A percentile compares a stretch with the other conserved stretches of the same genome.
Evolutionary conservation across 1,140 invertebrate species (phyloP).

Genomic region (Arctopsyche grandis): DNA sequence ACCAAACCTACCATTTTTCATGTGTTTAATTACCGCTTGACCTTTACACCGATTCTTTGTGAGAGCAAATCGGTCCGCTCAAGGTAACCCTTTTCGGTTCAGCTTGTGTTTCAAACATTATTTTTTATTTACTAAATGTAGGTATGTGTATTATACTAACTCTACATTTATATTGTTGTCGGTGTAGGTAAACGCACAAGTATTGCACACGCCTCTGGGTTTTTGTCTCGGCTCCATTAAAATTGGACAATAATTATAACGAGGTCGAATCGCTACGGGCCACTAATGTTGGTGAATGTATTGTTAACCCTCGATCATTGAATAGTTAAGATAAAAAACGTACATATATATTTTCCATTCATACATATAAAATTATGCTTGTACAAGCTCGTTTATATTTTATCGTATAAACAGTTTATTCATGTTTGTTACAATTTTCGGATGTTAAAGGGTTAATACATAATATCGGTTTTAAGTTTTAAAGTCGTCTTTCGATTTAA

Average conservation of each 20-base stretch:
- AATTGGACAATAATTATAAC: slow-evolving; percentile 18
- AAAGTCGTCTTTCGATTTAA: too few species aligned
- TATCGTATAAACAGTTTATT: too few species aligned
- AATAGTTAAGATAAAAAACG: too few species aligned
- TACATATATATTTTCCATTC: too few species aligned
- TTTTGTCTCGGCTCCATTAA: neutral
- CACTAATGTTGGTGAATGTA: neutral
- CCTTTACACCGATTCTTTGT: slow-evolving; percentile 18
- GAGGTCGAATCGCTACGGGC: neutral
- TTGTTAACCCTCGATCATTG: neutral
- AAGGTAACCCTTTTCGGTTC: slow-evolving; percentile 9
- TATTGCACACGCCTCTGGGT: neutral
- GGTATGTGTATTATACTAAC: too few species aligned
- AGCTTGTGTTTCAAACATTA: neutral
- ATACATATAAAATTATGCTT: too few species aligned
- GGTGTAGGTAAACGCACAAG: neutral
- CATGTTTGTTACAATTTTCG: too few species aligned
- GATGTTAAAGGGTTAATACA: too few species aligned
- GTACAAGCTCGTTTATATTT: too few species aligned
- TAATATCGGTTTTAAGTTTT: too few species aligned
- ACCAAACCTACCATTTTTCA: neutral
- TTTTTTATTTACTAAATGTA: neutral
- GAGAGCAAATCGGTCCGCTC: neutral
- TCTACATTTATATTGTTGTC: neutral
- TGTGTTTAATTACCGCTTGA: slow-evolving; percentile 5